phyloP scores from a whole-genome alignment of 53 echinoderm and acorn worm genomes.

The Antedon mediterranea region DNA sequence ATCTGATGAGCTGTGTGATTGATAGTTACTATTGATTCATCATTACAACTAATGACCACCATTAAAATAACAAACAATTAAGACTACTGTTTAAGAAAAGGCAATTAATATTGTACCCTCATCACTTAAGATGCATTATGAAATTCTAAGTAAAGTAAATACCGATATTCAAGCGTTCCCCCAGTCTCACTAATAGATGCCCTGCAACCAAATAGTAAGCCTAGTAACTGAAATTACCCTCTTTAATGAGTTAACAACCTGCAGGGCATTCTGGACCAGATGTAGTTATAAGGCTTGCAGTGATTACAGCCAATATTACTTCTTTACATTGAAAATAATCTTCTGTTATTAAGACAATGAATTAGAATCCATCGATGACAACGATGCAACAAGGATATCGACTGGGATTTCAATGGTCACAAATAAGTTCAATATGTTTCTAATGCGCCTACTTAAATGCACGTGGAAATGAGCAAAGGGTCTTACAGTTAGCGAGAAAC shows the following conservation, averaged over 20 bases:
- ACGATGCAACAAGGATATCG: not conserved
- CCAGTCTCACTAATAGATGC: not conserved
- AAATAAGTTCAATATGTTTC: not conserved
- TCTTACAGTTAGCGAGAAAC: not conserved
- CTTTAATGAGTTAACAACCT: not conserved
- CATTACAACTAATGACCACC: not conserved
- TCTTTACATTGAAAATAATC: not conserved
- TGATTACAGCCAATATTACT: not conserved
- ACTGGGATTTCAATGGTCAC: not conserved
- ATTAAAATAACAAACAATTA: not conserved
- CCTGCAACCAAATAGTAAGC: not conserved
- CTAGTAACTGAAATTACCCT: not conserved
- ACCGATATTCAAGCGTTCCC: not conserved
- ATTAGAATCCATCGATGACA: not conserved
- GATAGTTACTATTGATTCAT: not conserved
- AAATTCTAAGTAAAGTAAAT: not conserved
- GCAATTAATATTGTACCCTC: not conserved
- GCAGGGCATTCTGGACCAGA: not conserved
- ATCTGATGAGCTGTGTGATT: not conserved
- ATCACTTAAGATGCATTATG: not conserved
- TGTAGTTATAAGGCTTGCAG: not conserved
- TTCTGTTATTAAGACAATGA: not conserved
- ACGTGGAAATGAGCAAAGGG: not conserved
- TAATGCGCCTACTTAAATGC: not conserved
- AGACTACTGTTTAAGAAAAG: not conserved